Percentiles rank a stretch among this genome's conserved stretches.
Conservation (phyloP, 2,797 vertebrate species). For the Rhincodon typus region DNA sequence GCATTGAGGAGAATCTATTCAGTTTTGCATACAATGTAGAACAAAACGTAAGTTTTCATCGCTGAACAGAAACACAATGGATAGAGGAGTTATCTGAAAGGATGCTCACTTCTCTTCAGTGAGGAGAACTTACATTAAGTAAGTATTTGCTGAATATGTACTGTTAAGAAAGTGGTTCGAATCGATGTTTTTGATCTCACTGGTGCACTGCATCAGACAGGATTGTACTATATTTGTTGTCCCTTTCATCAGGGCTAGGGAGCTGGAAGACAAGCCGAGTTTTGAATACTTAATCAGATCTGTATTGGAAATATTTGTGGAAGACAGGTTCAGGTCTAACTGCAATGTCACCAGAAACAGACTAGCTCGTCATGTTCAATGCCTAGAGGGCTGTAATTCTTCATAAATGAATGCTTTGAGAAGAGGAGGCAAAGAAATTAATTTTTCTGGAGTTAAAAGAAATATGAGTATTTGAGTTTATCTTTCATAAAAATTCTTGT, state of each 20-base stretch:
- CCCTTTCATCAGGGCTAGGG: not conserved
- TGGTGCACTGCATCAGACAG: not conserved
- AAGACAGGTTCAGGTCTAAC: not conserved
- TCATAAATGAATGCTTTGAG: not conserved
- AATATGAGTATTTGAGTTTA: not conserved
- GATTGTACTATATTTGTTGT: not conserved
- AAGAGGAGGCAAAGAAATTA: not conserved
- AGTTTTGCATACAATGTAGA: not conserved
- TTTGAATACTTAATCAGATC: not conserved
- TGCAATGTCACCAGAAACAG: not conserved
- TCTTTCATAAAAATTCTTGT: not conserved
- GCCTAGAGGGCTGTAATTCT: not conserved
- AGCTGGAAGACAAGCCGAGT: not conserved
- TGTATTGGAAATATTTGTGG: not conserved
- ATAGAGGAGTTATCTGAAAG: not conserved
- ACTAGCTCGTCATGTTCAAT: too few relatives aligned
- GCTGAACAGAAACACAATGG: not conserved
- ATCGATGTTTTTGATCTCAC: not conserved
- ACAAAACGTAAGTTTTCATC: not conserved
- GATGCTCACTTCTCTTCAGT: not conserved
- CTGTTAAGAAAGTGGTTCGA: not conserved
- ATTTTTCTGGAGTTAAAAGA: not conserved
- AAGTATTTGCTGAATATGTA: not conserved
- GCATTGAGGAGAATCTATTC: not conserved
- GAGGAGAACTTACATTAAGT: not conserved